phyloP scores from a whole-genome alignment of 2,888 invertebrate genomes.

The Imbricaverruca yamaguchii region DNA sequence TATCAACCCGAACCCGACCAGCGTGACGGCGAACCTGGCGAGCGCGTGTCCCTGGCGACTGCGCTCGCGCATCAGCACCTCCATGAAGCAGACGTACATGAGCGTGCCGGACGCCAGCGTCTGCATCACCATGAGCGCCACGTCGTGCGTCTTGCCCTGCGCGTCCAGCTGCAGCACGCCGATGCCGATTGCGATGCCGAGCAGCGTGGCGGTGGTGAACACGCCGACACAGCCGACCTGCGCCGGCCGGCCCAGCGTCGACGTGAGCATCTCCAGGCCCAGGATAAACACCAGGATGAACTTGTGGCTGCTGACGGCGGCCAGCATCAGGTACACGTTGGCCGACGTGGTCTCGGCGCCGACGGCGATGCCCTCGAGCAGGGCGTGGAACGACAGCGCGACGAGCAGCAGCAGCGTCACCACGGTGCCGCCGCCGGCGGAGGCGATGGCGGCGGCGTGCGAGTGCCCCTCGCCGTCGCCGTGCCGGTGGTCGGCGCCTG shows the following conservation, averaged over 20 bases:
- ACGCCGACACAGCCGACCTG: conserved; percentile 24
- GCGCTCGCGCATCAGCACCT: conserved; percentile 41
- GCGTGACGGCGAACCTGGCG: background rate
- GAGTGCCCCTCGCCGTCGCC: background rate
- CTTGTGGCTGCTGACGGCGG: conserved; percentile 75
- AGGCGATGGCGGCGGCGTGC: background rate
- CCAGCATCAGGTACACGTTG: conserved; percentile 73
- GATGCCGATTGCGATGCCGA: conserved; percentile 14
- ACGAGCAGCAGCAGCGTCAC: background rate
- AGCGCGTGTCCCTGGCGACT: background rate
- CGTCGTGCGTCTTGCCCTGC: background rate
- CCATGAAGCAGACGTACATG: conserved; percentile 91
- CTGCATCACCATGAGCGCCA: conserved; percentile 46
- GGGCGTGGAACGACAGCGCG: conserved; percentile 4
- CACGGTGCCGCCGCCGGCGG: background rate
- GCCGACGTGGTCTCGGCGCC: conserved; percentile 62
- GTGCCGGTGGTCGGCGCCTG: background rate
- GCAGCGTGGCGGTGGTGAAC: conserved; percentile 31
- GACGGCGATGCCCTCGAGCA: conserved; percentile 58
- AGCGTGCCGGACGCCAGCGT: conserved; percentile 88
- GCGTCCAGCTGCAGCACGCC: background rate
- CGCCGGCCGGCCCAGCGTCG: background rate
- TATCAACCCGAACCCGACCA: background rate
- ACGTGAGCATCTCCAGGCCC: conserved; percentile 67
- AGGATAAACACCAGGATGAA: conserved; percentile 81